Evolutionary conservation across 2,888 invertebrate genomes (phyloP).

Genomic region (Ecdyonurus torrentis): DNA sequence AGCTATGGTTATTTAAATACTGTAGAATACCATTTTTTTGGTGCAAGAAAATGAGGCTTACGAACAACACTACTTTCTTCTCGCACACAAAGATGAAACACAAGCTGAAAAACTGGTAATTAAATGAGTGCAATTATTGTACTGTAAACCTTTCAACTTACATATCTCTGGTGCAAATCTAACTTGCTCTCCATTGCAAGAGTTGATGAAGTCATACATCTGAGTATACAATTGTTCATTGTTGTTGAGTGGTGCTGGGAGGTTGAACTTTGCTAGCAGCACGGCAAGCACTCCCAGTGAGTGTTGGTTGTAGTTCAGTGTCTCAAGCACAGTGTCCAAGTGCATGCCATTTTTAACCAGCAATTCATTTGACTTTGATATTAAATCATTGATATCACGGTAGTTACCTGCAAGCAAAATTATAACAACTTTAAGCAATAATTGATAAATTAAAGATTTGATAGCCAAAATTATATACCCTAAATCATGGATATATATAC

Average conservation of each 20-base stretch:
- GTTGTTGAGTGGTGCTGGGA: constrained; percentile 25
- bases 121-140: no score
- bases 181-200: constrained; percentile 82
- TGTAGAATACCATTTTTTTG: no score
- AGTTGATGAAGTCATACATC: constrained; percentile 70
- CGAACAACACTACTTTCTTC: no score
- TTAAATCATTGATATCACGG: constrained; percentile 53
- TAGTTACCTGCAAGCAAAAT: constrained; percentile 44
- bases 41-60: no score
- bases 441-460: no score
- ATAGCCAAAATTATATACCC: no score
- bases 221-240: constrained; percentile 45
- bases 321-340: constrained; percentile 78
- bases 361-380: constrained; percentile 63
- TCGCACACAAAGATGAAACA: no score
- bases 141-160: constrained; percentile 41
- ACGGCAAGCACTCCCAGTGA: constrained; percentile 79
- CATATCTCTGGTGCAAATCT: constrained; percentile 71
- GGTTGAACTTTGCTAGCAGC: constrained; percentile 58
- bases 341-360: constrained; percentile 68
- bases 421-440: no score
- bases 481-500: no score
- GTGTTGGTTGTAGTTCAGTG: constrained; percentile 79
- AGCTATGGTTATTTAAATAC: no score
- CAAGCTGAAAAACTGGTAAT: constrained; percentile 6